A percentile compares a stretch with the other conserved stretches of the same genome.
phyloP scores from a whole-genome alignment of 2,113 vertebrate species.

The Pterocles burchelli region DNA sequence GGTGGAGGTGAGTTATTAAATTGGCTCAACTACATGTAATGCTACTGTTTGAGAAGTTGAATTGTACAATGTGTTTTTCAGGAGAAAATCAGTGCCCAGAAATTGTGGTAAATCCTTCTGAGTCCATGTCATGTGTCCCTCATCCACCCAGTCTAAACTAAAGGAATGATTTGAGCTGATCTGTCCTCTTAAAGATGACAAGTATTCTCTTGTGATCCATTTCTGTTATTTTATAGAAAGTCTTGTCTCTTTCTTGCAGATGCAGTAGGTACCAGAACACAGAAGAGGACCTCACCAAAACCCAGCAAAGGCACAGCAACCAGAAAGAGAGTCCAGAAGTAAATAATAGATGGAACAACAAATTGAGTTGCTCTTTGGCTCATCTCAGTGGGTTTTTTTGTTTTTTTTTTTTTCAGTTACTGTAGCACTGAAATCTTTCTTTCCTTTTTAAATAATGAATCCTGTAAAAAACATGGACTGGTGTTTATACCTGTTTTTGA shows the following conservation, averaged over 20 bases:
- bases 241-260: background rate
- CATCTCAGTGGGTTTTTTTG: background rate
- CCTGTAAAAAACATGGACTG: background rate
- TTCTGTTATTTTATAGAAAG: background rate
- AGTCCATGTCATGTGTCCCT: background rate
- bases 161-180: background rate
- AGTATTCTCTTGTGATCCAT: background rate
- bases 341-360: slow-evolving; percentile 3
- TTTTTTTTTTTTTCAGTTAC: background rate
- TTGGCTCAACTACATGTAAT: background rate
- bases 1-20: background rate
- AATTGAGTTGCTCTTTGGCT: background rate
- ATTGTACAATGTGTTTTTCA: background rate
- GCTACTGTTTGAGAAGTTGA: background rate
- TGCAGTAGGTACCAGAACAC: background rate
- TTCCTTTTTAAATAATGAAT: slow-evolving; percentile 31
- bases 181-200: background rate
- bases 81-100: background rate
- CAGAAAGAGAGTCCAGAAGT: slow-evolving; percentile 72
- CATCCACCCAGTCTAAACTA: background rate
- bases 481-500: slow-evolving; percentile 55
- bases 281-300: slow-evolving; percentile 25
- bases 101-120: background rate
- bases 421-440: slow-evolving; percentile 15
- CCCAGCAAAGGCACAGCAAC: slow-evolving; percentile 44